These are phyloP conservation scores for Papilio demoleus DNA, from an alignment of 2,888 invertebrate species.

Conservation along the genomic window DNA sequence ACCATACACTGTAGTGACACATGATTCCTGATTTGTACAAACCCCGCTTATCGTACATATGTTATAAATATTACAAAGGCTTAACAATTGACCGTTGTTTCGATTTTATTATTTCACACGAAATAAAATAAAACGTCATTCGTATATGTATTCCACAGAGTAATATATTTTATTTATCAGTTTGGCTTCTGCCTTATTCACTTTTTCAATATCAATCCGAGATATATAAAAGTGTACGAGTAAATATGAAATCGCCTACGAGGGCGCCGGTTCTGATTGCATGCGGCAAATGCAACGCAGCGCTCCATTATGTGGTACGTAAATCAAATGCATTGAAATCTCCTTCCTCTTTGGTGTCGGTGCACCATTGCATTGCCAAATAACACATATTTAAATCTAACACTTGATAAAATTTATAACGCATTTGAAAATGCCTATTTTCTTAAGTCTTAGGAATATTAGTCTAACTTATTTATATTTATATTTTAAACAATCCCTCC, in stretches of 20 bases:
- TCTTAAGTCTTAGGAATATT: too few relatives aligned
- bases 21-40: slow-evolving; percentile 57
- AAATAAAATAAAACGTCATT: background rate
- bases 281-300: slow-evolving; percentile 74
- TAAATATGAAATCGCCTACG: slow-evolving; percentile 33
- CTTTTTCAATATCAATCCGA: background rate
- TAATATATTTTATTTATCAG: too few relatives aligned
- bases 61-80: slow-evolving; percentile 13
- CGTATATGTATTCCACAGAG: too few relatives aligned
- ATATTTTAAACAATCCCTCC: too few relatives aligned
- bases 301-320: slow-evolving; percentile 74
- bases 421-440: background rate
- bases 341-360: slow-evolving; percentile 79
- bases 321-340: slow-evolving; percentile 81
- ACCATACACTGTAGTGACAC: slow-evolving; percentile 64
- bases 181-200: too few relatives aligned
- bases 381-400: slow-evolving; percentile 74
- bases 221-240: background rate
- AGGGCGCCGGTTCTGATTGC: slow-evolving; percentile 56
- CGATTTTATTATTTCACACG: background rate
- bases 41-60: slow-evolving; percentile 32
- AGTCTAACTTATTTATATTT: too few relatives aligned
- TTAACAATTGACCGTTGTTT: slow-evolving; percentile 4
- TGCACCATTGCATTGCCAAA: slow-evolving; percentile 71
- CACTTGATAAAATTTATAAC: slow-evolving; percentile 5